Evolutionary conservation across 2,113 vertebrate species (phyloP), one percentile per base, ranked within the genome.

Genomic region (Murina feae): DNA sequence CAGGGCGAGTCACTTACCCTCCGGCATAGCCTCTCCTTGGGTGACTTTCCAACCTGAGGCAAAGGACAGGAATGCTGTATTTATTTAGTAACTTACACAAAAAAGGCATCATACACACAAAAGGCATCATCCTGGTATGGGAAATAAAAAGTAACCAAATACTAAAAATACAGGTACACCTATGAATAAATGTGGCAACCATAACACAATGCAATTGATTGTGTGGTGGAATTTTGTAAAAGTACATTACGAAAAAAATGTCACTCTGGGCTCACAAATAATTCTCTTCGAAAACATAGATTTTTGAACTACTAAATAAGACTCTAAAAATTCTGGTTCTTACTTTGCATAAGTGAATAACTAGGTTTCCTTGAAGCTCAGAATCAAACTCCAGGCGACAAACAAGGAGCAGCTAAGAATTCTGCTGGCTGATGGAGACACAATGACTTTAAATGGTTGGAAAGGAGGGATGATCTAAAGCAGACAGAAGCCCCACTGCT

Each of bases 11-110:
- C 95, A 98, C 99, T 98, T 97, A 99, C 99, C 98, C 99, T 97
- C 98, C 99, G 99, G 97, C 99, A 99, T 6, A 99, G 96, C 71
- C 99, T 98, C 93, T 99, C 99, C 98, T 99, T 99, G 3, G 99
- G 99, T 69, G 99, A 98, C 97, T 99, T 99, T 80, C 99, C 99
- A 97, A 99, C 99, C 99, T 99, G 71, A 75, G 89, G 86, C n/a
- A 71, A 79, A 94, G 44, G 72, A 90, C 32, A 92, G 11, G 90
- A 84, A 72, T 25, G 39, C 9, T 66, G 12, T 13, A 66, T 42
- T 42, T 63, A 86, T 28, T 86, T 89, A 92, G 10, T 37, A 37
- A 85, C 51, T 63, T 80, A 71, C 87, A 63, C 25, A 18, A 69
- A 78, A 78, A 91, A 94, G 55, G 44, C 37, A 71, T 69, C 60